Conservation (phyloP, 2,797 vertebrate genomes). For the Myotis planiceps region DNA sequence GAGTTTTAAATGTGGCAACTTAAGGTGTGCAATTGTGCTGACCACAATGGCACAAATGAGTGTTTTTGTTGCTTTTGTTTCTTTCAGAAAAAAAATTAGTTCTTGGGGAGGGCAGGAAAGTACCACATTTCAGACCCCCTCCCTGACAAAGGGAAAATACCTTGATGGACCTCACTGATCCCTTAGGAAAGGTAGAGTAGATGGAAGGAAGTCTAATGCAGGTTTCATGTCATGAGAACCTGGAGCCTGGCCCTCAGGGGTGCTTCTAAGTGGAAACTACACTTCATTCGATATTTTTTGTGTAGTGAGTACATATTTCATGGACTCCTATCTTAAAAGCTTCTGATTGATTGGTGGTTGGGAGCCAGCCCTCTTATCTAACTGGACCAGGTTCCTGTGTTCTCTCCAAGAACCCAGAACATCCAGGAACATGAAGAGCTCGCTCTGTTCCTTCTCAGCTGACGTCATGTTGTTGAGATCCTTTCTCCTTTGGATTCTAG, state of each 20-base stretch:
- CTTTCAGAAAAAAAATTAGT: conserved; percentile 35
- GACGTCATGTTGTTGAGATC: not conserved
- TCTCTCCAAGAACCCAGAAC: conserved; percentile 74
- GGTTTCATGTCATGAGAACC: not conserved
- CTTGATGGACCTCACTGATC: not conserved
- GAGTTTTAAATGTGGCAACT: conserved; percentile 11
- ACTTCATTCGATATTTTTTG: not conserved
- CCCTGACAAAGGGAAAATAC: too few species aligned
- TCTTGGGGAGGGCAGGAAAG: not conserved
- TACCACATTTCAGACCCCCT: not conserved
- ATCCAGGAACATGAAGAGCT: conserved; percentile 62
- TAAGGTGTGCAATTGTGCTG: not conserved
- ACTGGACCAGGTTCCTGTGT: conserved; percentile 77
- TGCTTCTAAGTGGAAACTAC: conserved; percentile 29
- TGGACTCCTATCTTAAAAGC: conserved; percentile 81
- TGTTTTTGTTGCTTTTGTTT: conserved; percentile 36
- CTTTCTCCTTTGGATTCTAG: conserved; percentile 4
- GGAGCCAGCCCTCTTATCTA: conserved; percentile 81
- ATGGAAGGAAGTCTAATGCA: not conserved
- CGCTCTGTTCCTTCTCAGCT: conserved; percentile 59
- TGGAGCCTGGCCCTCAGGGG: not conserved
- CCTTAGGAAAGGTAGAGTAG: not conserved
- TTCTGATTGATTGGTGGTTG: conserved; percentile 78
- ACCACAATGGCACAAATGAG: not conserved
- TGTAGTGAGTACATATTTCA: conserved; percentile 79